Evolutionary conservation across 2,888 invertebrate genomes (phyloP), one percentile per base, ranked within the genome.

Genomic region (Eupithecia exiguata): DNA sequence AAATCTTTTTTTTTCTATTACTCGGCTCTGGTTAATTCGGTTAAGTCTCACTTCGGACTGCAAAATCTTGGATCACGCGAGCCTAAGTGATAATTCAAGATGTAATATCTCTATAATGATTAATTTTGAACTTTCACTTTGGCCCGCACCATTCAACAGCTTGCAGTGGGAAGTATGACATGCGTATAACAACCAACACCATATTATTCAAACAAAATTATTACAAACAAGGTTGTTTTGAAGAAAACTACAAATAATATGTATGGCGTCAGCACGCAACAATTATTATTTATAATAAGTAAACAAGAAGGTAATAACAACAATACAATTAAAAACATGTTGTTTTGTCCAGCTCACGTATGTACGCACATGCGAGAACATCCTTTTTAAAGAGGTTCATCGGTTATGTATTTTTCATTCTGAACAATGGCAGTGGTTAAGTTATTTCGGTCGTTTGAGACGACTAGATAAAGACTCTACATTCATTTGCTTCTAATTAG

Each of bases 241-340:
- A 25, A 58, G 14, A 25, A 58, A 58, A 58, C 5, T 25, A 25
- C 25, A 58, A 58, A 58, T 58, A 58, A 58, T 58, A 5, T 58
- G 25, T 58, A 58, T 58, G 58, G 58, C 58, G 58, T 58, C 58
- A 58, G 58, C 58, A 58, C 25, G 58, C 25, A 58, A 58, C 58
- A 58, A 58, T 58, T 14, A 12, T 25, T 21, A 53, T 25, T 53
- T 53, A 21, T 21, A 53, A 53, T 21, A 12, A 21, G 21, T 21
- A 53, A 12, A 53, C 21, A 21, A 53, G 53, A 7, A 21, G 21
- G 53, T 21, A 49, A 49, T 49, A 53, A 21, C 21, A 53, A 53
- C 53, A 21, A 12, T 21, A 21, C 53, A 21, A 53, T 53, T 53
- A 53, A 53, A 53, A 58, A 58, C 25, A 58, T 58, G 25, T 53